These are phyloP conservation scores for Stomorhina lunata DNA, from an alignment of 2,888 invertebrate species.

Conservation along the genomic window DNA sequence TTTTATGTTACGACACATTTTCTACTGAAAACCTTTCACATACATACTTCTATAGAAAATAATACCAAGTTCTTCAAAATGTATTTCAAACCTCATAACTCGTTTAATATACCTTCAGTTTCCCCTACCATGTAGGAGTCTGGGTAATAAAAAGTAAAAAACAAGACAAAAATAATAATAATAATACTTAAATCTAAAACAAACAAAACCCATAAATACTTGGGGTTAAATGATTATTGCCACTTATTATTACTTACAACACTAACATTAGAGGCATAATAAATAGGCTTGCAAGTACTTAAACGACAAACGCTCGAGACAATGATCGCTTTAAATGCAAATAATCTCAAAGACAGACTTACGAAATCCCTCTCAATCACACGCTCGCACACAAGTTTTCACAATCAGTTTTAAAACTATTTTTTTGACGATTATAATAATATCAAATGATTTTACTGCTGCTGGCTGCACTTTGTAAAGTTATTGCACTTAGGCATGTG, in stretches of 20 bases:
- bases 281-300: background rate
- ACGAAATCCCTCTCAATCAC: background rate
- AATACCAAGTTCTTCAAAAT: too few relatives aligned
- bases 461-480: background rate
- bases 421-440: slow-evolving; percentile 9
- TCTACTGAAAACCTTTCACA: background rate
- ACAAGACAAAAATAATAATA: too few relatives aligned
- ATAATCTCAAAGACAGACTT: background rate
- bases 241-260: slow-evolving; percentile 25
- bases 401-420: background rate
- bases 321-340: background rate
- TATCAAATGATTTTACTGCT: background rate
- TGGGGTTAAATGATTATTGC: slow-evolving; percentile 3
- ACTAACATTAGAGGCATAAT: slow-evolving; percentile 6
- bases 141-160: background rate
- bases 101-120: background rate
- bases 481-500: background rate
- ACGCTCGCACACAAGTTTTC: background rate
- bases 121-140: background rate
- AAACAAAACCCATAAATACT: background rate
- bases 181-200: background rate
- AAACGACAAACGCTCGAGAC: background rate
- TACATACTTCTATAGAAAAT: too few relatives aligned
- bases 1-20: background rate
- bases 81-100: too few relatives aligned